A percentile compares a stretch with the other conserved stretches of the same genome.
These are phyloP conservation scores for Drosophila neonasuta DNA, from an alignment of 2,888 invertebrate species.

Conservation along the genomic window DNA sequence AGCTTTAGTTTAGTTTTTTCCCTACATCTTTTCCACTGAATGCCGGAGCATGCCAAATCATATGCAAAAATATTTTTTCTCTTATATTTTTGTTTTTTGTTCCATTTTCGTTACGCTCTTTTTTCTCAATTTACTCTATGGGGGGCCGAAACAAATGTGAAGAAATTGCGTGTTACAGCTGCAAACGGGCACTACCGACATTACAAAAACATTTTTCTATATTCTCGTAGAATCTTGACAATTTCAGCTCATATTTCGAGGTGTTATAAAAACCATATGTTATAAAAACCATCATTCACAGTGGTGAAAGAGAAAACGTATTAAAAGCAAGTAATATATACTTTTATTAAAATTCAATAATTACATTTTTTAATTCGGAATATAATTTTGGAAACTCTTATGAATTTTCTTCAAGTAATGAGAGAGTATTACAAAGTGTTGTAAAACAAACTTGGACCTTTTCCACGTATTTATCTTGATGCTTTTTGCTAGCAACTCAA, in stretches of 20 bases:
- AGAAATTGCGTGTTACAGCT: neutral
- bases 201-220: neutral
- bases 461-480: neutral
- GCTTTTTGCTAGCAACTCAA: slow-evolving; percentile 31
- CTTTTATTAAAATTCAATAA: no score
- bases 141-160: neutral
- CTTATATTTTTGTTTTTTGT: no score
- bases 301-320: no score
- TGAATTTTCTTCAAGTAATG: neutral
- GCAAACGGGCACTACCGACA: neutral
- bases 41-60: slow-evolving; percentile 14
- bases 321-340: neutral
- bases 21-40: slow-evolving; percentile 18
- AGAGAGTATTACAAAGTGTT: neutral
- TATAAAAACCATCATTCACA: neutral
- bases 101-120: neutral
- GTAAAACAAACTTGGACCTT: neutral
- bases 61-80: slow-evolving; percentile 21
- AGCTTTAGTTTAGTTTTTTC: slow-evolving; percentile 42
- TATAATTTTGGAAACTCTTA: no score
- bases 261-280: no score
- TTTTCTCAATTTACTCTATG: neutral
- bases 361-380: no score
- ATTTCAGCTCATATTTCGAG: no score
- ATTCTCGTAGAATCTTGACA: neutral